phyloP scores from a whole-genome alignment of 2,888 invertebrate genomes.

The Coenonympha glycerion region DNA sequence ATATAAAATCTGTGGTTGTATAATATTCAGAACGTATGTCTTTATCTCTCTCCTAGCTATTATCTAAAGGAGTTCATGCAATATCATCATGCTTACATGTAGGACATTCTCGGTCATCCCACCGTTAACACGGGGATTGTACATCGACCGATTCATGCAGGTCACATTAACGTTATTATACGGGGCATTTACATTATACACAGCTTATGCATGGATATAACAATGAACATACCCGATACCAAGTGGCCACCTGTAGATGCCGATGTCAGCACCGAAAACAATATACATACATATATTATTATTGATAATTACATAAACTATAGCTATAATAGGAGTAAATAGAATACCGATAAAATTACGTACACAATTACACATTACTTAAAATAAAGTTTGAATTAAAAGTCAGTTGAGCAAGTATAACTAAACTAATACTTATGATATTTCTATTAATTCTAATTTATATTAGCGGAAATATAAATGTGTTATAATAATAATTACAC shows the following conservation, averaged over 20 bases:
- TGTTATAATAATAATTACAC: too few relatives aligned
- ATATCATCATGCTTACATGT: constrained; percentile 37
- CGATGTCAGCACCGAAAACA: constrained; percentile 72
- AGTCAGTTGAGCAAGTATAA: too few relatives aligned
- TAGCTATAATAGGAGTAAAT: background rate
- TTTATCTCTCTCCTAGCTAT: background rate
- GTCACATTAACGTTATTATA: constrained; percentile 23
- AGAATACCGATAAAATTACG: background rate
- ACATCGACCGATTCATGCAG: constrained; percentile 44
- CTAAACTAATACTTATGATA: background rate
- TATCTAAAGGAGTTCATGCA: constrained; percentile 24
- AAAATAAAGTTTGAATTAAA: too few relatives aligned
- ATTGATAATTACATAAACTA: constrained; percentile 21
- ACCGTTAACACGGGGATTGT: constrained; percentile 25
- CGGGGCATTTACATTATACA: constrained; percentile 28
- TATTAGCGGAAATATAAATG: background rate
- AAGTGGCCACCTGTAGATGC: constrained; percentile 87
- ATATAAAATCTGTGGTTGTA: too few relatives aligned
- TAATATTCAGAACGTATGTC: background rate
- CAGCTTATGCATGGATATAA: constrained; percentile 38
- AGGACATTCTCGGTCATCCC: constrained; percentile 23
- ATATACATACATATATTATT: constrained; percentile 57
- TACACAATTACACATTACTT: too few relatives aligned
- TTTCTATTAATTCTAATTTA: background rate
- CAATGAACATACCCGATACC: constrained; percentile 89